Evolutionary conservation across 2,113 vertebrate species (phyloP).

Genomic region (Ictidomys tridecemlineatus): DNA sequence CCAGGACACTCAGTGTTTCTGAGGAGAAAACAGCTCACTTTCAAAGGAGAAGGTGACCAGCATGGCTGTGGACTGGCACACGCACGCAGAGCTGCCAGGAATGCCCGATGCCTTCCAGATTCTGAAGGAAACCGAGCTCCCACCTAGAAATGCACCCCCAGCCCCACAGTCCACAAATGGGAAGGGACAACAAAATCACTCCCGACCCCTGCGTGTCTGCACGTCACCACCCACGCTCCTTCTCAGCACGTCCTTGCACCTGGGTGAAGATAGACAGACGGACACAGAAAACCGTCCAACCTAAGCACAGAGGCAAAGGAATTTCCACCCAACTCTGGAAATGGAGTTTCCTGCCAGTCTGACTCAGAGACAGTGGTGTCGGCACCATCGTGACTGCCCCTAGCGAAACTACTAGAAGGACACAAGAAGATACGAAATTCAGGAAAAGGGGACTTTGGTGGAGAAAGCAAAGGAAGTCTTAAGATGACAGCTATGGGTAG

Average conservation of each 20-base stretch:
- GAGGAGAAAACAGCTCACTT: background rate
- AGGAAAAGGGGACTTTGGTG: background rate
- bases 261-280: background rate
- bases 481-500: background rate
- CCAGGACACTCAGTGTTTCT: background rate
- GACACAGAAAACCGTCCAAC: background rate
- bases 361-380: background rate
- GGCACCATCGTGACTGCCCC: fast-evolving
- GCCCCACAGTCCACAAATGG: background rate
- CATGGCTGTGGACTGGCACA: background rate
- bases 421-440: background rate
- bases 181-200: background rate
- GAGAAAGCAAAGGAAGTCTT: background rate
- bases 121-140: background rate
- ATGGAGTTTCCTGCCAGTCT: background rate
- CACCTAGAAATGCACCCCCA: background rate
- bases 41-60: background rate
- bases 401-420: background rate
- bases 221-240: background rate
- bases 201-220: background rate
- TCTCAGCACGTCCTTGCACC: background rate
- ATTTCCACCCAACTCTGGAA: background rate
- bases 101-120: background rate
- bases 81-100: background rate
- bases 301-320: background rate